Evolutionary conservation across 2,797 vertebrate genomes (phyloP), one percentile per base, ranked within the genome.

Genomic region (Carcharodon carcharias): DNA sequence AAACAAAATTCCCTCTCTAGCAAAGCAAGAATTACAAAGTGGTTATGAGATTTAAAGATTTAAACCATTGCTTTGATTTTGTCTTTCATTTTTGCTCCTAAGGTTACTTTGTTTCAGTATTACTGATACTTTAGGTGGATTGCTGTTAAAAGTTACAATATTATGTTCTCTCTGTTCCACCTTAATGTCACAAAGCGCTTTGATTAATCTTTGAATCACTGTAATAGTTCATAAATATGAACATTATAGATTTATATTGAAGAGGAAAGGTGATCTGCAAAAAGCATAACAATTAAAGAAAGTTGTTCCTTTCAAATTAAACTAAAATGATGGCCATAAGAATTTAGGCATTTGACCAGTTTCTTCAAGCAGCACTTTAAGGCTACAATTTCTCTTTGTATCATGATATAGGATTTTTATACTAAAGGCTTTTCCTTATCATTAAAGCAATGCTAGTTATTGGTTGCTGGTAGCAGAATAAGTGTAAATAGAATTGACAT

Each of bases 401-500:
- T 77, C n/a, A 98, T 98, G 98, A 98, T 98, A 97, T 98, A 98
- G 98, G 97, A 97, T 98, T 98, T 98, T 93, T 98, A 98, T 98
- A 98, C 97, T 98, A 97, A 97, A 97, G 97, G 98, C 97, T 98
- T 98, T 95, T 98, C 98, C 98, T 97, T 98, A 98, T 98, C 98
- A 98, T 98, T 98, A 98, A 97, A 97, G 98, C 97, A 97, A 97
- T 97, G 97, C 97, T 97, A 97, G 97, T 98, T 98, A 98, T 97
- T 98, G 98, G 97, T 98, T 77, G 71, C 31, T 77, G 31, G 98
- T 97, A 98, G 97, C 98, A 98, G 98, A 98, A 28, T 98, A 98
- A 98, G 98, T 98, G 98, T 98, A 98, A 98, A 98, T 97, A 98
- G 98, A 98, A 98, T 98, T 98, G 98, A 98, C 98, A 98, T 98